phyloP scores from a whole-genome alignment of 2,113 vertebrate species.

The Phalacrocorax aristotelis region DNA sequence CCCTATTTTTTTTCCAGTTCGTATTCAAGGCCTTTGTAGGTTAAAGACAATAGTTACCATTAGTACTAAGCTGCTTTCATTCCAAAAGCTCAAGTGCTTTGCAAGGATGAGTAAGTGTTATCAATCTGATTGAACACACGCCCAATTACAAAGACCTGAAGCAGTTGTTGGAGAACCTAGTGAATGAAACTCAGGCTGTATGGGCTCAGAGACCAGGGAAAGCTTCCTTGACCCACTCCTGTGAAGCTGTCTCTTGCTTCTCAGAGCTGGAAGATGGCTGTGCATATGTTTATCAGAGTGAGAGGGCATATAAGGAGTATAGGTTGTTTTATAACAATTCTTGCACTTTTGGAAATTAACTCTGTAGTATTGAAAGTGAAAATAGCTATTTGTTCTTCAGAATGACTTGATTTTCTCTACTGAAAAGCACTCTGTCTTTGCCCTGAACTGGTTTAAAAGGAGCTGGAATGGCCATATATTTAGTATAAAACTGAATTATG shows the following conservation, averaged over 20 bases:
- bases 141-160: background rate
- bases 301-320: background rate
- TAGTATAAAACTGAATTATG: background rate
- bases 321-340: background rate
- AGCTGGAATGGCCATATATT: background rate
- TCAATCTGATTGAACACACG: background rate
- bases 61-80: background rate
- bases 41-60: background rate
- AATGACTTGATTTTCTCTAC: background rate
- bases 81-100: background rate
- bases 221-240: background rate
- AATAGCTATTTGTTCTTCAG: background rate
- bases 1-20: background rate
- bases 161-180: background rate
- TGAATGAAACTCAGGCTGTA: background rate
- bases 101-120: background rate
- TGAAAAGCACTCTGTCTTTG: background rate
- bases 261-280: background rate
- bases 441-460: background rate
- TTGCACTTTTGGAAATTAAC: background rate
- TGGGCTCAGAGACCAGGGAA: background rate
- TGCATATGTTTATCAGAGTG: background rate
- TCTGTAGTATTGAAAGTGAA: background rate
- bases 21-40: background rate
- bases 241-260: background rate